phyloP scores from a whole-genome alignment of 2,797 vertebrate genomes.

The Florisuga fusca region DNA sequence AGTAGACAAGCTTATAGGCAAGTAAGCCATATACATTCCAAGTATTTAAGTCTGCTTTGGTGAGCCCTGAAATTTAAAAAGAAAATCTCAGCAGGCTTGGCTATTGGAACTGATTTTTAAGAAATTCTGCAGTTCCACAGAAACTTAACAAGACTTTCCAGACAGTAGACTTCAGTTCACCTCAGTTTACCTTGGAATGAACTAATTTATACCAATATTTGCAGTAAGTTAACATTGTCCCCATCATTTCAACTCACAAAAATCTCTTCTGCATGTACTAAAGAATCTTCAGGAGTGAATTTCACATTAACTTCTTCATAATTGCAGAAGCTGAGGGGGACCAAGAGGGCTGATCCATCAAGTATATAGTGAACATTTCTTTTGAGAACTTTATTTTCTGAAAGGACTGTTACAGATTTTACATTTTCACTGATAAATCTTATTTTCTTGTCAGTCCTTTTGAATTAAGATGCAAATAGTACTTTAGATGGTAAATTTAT shows the following conservation, averaged over 20 bases:
- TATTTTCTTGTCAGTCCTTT: conserved; percentile 27
- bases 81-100: background rate
- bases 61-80: background rate
- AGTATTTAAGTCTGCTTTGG: background rate
- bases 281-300: background rate
- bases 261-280: background rate
- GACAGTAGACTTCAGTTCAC: background rate
- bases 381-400: background rate
- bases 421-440: background rate
- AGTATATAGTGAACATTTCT: background rate
- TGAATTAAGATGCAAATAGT: background rate
- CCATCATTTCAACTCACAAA: background rate
- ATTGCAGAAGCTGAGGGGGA: background rate
- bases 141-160: background rate
- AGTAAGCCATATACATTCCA: background rate
- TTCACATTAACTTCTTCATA: background rate
- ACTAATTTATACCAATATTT: background rate
- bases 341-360: background rate
- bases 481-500: background rate
- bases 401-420: background rate
- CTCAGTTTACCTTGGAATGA: background rate
- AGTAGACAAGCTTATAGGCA: background rate
- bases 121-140: background rate
- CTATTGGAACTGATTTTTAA: background rate
- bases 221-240: background rate